Base-by-base conservation (phyloP, 2,888 invertebrate genomes). In the Melinaea marsaeus region DNA sequence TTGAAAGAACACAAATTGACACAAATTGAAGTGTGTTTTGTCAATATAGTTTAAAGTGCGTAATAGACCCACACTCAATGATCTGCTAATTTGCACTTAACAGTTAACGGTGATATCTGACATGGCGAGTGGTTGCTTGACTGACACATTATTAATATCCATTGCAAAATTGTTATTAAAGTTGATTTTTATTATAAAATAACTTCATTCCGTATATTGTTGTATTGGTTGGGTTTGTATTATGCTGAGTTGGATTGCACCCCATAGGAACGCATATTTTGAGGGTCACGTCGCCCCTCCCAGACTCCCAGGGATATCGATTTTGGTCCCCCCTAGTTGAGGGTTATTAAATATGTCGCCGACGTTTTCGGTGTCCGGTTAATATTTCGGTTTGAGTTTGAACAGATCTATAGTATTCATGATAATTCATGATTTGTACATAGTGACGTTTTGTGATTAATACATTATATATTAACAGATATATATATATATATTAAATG, bases 281-380 rank as follows among this genome's bases (percentile, higher is more conserved):
- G 79, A 78, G 66, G 72, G 69, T 73, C 72, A 72, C 66, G 68
- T 75, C 71, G 75, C 77, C 85, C 86, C 86, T 85, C 82, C 82
- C 86, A 88, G 87, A 88, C n/a, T n/a, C n/a, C n/a, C 87, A 76
- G 75, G 65, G 55, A 75, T 86, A 88, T 88, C 79, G 87, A 88
- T 87, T 86, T 85, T 84, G 81, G 81, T 75, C 72, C 72, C 81
- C 81, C 80, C 82, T 79, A 76, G 76, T 79, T 72, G 77, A 80
- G 81, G 78, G 79, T 84, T 86, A 86, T 86, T 86, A 84, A 86
- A 86, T 85, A 86, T 83, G 83, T 77, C 79, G 81, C 72, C 77
- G 55, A 34, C 54, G 61, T 54, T 62, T 62, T 58, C 46, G 54
- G 37, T 58, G 51, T 33, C 13, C 5, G 42, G 61, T 33, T 57